Evolutionary conservation across 2,888 invertebrate species (phyloP), one percentile per base, ranked within the genome.

Genomic region (Torymus aiolomorphi): DNA sequence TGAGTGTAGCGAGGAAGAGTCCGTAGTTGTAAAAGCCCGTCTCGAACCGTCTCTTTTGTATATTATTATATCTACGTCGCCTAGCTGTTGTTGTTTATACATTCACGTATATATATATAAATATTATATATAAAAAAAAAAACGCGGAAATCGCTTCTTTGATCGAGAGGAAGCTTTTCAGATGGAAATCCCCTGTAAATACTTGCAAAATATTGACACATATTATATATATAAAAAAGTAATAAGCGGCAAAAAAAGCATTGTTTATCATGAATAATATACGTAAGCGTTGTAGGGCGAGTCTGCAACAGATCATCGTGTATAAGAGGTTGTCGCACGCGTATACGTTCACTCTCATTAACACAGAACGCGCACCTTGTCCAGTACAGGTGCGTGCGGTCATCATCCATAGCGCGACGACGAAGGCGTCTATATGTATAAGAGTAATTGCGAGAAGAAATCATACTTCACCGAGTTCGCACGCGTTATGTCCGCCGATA

Each of bases 341-440:
- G 84, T 89, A 88, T 88, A 88, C 86, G 63, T 74, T 74, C 74
- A 88, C 86, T 86, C 85, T 87, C 85, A 86, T 84, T 82, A 84
- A 84, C 84, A 86, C 85, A 86, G 82, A 31, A 31, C 31, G 31
- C 4, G 3, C 31, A 3, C 84, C 83, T 86, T 86, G 85, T 87
- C 85, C 88, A 87, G 89, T 88, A 88, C 86, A 88, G 84, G 10
- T n/a, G 82, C 85, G 2, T 31, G 31, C 5, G 31, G 5, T 31
- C 31, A 31, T 31, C 31, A 31, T 31, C 31, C 84, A 85, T 86
- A 86, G 84, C 82, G 84, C 83, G 83, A 87, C 31, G 31, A 31
- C 31, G 31, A 86, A 84, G 20, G 57, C 56, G 62, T 75, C 57
- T 14, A 73, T 16, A 42, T 57, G 57, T 10, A 31, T n/a, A 20